These are phyloP conservation scores for Tokudaia tokunoshimensis DNA, from an alignment of 2,797 vertebrate genomes.

Conservation along the genomic window DNA sequence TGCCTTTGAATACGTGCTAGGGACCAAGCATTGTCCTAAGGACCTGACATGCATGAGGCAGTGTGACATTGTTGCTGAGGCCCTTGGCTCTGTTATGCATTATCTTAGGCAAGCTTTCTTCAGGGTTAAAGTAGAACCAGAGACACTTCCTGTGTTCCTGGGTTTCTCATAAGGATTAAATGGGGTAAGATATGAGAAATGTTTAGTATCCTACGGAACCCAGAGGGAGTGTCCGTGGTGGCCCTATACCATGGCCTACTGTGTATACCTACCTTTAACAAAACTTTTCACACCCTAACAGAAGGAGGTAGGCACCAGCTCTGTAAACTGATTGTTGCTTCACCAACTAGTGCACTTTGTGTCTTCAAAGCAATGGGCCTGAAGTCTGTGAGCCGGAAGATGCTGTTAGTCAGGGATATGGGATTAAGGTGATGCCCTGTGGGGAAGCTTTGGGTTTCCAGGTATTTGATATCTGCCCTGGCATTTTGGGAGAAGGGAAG, in stretches of 20 bases:
- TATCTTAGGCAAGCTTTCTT: not conserved
- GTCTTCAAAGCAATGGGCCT: not conserved
- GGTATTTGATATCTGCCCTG: not conserved
- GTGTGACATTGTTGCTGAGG: not conserved
- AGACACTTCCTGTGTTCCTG: not conserved
- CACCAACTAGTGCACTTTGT: not conserved
- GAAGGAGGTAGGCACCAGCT: not conserved
- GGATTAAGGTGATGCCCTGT: not conserved
- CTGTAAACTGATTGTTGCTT: rapidly evolving
- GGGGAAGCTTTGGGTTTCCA: not conserved
- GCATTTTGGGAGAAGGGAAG: not conserved
- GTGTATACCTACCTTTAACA: not conserved
- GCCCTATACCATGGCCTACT: rapidly evolving
- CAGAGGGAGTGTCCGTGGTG: not conserved
- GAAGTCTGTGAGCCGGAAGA: not conserved
- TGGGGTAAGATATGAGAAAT: not conserved
- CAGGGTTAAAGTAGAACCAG: not conserved
- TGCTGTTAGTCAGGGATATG: not conserved
- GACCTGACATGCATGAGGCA: not conserved
- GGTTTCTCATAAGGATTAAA: not conserved
- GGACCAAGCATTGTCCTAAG: not conserved
- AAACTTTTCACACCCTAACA: not conserved
- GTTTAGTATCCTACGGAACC: not conserved
- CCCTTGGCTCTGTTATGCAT: not conserved
- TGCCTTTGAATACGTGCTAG: not conserved